phyloP scores from a whole-genome alignment of 2,113 vertebrate species.

The Chiloscyllium plagiosum region DNA sequence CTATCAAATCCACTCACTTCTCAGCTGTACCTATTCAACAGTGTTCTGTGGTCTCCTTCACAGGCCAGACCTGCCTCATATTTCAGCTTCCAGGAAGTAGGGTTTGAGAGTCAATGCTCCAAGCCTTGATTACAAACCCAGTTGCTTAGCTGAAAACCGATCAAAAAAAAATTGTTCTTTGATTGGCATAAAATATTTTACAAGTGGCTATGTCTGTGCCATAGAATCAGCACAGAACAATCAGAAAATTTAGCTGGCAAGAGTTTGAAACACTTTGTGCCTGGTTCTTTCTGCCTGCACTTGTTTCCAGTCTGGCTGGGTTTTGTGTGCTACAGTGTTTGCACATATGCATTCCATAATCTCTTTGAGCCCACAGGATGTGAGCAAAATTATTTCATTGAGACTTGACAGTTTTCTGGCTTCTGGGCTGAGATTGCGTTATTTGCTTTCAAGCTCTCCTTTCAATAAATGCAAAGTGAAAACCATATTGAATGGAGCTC shows the following conservation, averaged over 20 bases:
- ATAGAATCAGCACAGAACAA: background rate
- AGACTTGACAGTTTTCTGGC: background rate
- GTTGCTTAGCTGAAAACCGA: background rate
- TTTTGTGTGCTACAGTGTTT: background rate
- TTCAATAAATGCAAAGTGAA: background rate
- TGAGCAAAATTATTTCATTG: background rate
- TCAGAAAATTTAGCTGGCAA: background rate
- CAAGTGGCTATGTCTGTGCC: background rate
- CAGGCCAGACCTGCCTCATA: background rate
- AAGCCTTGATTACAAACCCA: background rate
- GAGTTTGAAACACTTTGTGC: background rate
- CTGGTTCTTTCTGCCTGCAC: background rate
- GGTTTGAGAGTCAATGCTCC: background rate
- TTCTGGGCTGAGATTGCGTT: background rate
- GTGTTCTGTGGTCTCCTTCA: background rate
- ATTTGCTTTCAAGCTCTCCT: background rate
- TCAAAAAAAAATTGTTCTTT: background rate
- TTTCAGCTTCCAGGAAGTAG: conserved; percentile 8
- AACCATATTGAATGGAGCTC: background rate
- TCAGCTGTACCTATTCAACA: background rate
- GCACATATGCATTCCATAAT: background rate
- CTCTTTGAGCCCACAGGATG: background rate
- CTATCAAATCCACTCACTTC: background rate
- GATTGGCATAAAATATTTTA: background rate
- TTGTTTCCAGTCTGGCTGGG: background rate